A percentile compares a stretch with the other conserved stretches of the same genome.
phyloP scores from a whole-genome alignment of 1,140 invertebrate genomes.

The Aphaenogaster floridana region DNA sequence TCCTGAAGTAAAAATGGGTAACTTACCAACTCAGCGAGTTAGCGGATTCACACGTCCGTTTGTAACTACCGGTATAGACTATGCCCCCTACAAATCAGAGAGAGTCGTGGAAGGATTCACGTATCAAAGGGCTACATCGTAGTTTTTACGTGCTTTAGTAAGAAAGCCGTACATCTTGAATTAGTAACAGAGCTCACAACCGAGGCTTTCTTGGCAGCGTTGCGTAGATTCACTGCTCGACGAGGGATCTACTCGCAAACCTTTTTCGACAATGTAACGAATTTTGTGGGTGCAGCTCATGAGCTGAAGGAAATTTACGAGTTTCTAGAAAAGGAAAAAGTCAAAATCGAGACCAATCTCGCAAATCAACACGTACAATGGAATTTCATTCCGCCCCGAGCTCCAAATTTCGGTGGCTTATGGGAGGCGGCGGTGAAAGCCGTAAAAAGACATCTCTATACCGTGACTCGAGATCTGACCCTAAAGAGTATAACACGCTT shows the following conservation, averaged over 20 bases:
- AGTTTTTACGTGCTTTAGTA: not conserved
- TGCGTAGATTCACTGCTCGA: not conserved
- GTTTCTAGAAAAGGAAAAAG: not conserved
- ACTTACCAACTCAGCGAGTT: not conserved
- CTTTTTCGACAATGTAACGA: not conserved
- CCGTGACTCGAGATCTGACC: not conserved
- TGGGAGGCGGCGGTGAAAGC: conserved; percentile 16
- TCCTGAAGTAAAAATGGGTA: not conserved
- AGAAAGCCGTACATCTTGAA: not conserved
- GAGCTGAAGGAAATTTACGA: not conserved
- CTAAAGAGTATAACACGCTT: not conserved
- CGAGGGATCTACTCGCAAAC: not conserved
- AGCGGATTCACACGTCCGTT: not conserved
- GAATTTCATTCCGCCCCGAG: not conserved
- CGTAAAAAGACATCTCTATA: not conserved
- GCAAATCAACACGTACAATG: not conserved
- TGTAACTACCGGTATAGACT: not conserved
- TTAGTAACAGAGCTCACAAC: not conserved
- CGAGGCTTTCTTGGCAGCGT: not conserved
- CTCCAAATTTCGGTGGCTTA: conserved; percentile 13
- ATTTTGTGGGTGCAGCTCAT: not conserved
- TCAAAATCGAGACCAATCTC: not conserved
- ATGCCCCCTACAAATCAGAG: not conserved
- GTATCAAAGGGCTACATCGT: not conserved
- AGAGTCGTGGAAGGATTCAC: not conserved